Evolutionary conservation across 2,113 vertebrate species (phyloP).

Genomic region (Microtus oregoni): DNA sequence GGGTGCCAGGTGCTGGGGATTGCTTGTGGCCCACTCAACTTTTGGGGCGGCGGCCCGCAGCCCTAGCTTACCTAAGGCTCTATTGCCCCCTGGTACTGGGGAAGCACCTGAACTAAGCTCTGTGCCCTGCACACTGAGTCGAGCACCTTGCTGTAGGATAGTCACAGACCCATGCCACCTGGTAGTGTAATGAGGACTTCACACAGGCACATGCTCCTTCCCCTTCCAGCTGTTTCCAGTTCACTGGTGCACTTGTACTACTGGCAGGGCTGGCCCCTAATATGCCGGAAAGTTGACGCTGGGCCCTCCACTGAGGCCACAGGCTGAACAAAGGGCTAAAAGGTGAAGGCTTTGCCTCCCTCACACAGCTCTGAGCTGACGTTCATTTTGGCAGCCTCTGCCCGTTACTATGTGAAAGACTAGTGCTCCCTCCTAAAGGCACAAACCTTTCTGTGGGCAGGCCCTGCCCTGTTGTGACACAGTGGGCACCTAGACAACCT

Average conservation of each 20-base stretch:
- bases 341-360: background rate
- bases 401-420: background rate
- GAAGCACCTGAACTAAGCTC: background rate
- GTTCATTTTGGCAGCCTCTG: background rate
- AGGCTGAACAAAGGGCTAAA: background rate
- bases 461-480: background rate
- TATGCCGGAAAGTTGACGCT: background rate
- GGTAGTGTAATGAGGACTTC: background rate
- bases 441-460: background rate
- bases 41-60: conserved; percentile 63
- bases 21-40: conserved; percentile 71
- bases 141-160: background rate
- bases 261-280: conserved; percentile 42
- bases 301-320: background rate
- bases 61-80: background rate
- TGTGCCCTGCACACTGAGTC: rapidly evolving
- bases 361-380: background rate
- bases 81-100: background rate
- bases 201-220: background rate
- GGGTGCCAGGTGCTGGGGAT: background rate
- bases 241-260: background rate
- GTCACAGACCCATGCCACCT: rapidly evolving
- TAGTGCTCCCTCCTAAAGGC: background rate
- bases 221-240: background rate
- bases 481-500: rapidly evolving